A percentile compares a stretch with the other conserved stretches of the same genome.
phyloP scores from a whole-genome alignment of 1,140 invertebrate species.

The Chelonus insularis region DNA sequence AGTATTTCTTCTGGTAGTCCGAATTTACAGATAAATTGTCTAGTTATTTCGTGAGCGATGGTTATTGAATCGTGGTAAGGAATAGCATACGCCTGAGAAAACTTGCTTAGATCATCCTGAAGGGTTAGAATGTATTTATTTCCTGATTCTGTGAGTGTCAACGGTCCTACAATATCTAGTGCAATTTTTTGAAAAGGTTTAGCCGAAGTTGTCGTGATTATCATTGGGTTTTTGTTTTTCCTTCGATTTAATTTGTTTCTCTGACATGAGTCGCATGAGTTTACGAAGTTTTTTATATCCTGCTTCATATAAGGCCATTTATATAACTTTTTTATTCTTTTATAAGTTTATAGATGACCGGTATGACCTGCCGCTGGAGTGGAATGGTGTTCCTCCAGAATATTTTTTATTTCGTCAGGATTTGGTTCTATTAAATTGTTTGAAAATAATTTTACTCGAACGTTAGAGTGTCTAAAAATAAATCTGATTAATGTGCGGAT shows the following conservation, averaged over 20 bases:
- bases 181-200: conserved; percentile 29
- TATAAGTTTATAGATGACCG: conserved; percentile 40
- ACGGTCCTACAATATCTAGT: conserved; percentile 42
- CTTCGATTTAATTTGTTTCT: conserved; percentile 40
- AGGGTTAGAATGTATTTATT: conserved; percentile 43
- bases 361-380: conserved; percentile 29
- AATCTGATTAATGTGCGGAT: too few species aligned
- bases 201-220: conserved; percentile 38
- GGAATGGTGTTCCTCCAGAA: neutral
- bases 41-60: conserved; percentile 34
- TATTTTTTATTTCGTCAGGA: neutral
- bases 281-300: conserved; percentile 39
- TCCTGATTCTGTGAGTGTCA: conserved; percentile 31
- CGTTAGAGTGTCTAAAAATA: too few species aligned
- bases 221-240: conserved; percentile 33
- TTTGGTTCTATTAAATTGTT: too few species aligned
- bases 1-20: conserved; percentile 40
- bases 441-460: too few species aligned
- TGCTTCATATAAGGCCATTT: conserved; percentile 40
- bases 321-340: conserved; percentile 39
- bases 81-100: conserved; percentile 28
- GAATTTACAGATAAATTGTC: conserved; percentile 37
- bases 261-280: conserved; percentile 43
- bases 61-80: conserved; percentile 35
- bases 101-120: conserved; percentile 44